Conservation (phyloP, 2,888 invertebrate genomes). For the Tanypteryx hageni region DNA sequence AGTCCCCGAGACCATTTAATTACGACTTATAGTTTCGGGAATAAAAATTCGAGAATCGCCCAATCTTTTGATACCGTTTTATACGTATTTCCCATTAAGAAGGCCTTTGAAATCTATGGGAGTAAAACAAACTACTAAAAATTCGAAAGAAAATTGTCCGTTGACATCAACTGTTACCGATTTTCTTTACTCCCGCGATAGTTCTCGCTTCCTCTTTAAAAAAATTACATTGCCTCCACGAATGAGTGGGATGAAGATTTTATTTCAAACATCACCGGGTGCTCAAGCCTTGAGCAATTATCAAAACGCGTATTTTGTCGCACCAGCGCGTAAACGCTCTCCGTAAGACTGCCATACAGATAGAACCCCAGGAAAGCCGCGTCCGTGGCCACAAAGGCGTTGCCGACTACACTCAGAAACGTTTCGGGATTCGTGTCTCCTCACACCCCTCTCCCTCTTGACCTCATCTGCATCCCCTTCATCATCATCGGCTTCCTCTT, state of each 20-base stretch:
- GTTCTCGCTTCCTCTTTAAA: background rate
- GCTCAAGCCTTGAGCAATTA: background rate
- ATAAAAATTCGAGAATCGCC: too few relatives aligned
- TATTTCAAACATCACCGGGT: background rate
- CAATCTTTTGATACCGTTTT: too few relatives aligned
- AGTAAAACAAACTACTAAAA: too few relatives aligned
- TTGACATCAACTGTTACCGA: too few relatives aligned
- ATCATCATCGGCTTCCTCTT: constrained; percentile 31
- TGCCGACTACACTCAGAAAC: background rate
- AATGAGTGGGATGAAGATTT: background rate
- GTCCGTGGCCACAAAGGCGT: background rate
- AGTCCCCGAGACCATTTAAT: too few relatives aligned
- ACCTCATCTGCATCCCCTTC: constrained; percentile 28
- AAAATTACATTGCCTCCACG: background rate
- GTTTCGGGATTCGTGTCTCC: constrained; percentile 13
- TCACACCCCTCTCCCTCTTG: background rate
- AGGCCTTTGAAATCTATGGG: too few relatives aligned
- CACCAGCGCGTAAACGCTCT: background rate
- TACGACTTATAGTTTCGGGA: too few relatives aligned
- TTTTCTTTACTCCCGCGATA: too few relatives aligned
- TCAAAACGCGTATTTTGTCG: background rate
- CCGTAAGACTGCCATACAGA: background rate
- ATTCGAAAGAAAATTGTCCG: too few relatives aligned
- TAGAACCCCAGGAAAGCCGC: background rate
- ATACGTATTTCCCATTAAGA: too few relatives aligned